Base-by-base conservation (phyloP, 92 coral and sea anemone genomes). In the Porites cylindrica region DNA sequence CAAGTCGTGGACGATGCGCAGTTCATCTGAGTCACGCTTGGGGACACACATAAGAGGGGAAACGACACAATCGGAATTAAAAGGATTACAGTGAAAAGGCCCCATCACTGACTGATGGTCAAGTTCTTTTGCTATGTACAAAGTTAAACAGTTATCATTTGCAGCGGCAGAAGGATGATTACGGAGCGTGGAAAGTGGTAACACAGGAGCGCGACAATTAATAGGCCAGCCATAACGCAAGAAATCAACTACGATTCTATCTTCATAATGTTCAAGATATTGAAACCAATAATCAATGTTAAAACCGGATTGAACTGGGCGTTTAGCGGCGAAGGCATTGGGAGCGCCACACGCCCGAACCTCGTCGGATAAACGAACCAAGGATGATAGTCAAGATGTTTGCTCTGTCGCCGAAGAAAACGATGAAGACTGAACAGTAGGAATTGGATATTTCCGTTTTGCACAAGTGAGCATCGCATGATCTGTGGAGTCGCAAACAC, bases 171-270 rank as follows among this genome's bases (percentile, higher is more conserved):
- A 89, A 8, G 89, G 86, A 83, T 84, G 85, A 84, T 89, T 83
- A n/a, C 9, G 66, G 32, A 89, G 53, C 1, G 88, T 76, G 23
- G 89, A 79, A 18, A 50, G 51, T 1, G 81, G 84, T 58, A 20
- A 20, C 17, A 67, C 68, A 19, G 68, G 66, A 26, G 65, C 51
- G 17, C 8, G 80, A 9, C 6, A 77, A 61, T 82, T 89, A 53
- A 75, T 88, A 8, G 92, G 89, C 89, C 92, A 89, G 58, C 89
- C 92, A n/a, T 63, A 89, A 84, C 89, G 85, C 51, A 89, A 83
- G 78, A 83, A 82, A 51, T 83, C 88, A n/a, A 89, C 52, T 17
- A 89, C 59, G 67, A 70, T 53, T 75, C 73, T 66, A 75, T 89
- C 92, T 17, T 89, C 79, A 56, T 89, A 89, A 83, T 76, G 88